Percentiles rank a stretch among this genome's conserved stretches.
Evolutionary conservation across 2,113 vertebrate genomes (phyloP).

Genomic region (Melanerpes formicivorus): DNA sequence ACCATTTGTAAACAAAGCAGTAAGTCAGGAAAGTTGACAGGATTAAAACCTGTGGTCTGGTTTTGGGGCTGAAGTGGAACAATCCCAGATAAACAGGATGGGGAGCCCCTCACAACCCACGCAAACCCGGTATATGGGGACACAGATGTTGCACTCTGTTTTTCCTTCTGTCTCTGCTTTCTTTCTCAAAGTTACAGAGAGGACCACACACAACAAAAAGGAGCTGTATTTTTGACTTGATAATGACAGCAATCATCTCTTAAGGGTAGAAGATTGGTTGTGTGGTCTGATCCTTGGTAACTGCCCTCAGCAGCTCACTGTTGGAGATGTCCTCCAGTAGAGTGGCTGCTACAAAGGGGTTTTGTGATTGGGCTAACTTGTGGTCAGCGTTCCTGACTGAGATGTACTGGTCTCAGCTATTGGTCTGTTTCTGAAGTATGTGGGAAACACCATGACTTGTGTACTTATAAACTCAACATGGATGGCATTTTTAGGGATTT

Average conservation of each 20-base stretch:
- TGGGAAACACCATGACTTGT: neutral
- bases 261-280: neutral
- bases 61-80: neutral
- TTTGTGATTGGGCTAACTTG: neutral
- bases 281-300: neutral
- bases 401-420: neutral
- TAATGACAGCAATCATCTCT: neutral
- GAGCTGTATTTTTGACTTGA: neutral
- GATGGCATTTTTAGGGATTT: accelerated
- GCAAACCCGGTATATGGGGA: neutral
- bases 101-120: neutral
- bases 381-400: neutral
- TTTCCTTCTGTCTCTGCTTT: neutral
- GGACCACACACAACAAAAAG: neutral
- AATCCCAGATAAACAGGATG: neutral
- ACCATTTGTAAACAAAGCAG: neutral
- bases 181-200: neutral
- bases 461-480: neutral
- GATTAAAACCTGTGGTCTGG: neutral
- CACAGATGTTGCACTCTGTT: neutral
- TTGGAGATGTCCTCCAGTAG: neutral
- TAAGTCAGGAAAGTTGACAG: neutral
- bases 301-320: neutral
- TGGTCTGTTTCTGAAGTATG: neutral
- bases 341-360: neutral